Conservation (phyloP, 2,888 invertebrate genomes). For the Ditylenchus weischeri region DNA sequence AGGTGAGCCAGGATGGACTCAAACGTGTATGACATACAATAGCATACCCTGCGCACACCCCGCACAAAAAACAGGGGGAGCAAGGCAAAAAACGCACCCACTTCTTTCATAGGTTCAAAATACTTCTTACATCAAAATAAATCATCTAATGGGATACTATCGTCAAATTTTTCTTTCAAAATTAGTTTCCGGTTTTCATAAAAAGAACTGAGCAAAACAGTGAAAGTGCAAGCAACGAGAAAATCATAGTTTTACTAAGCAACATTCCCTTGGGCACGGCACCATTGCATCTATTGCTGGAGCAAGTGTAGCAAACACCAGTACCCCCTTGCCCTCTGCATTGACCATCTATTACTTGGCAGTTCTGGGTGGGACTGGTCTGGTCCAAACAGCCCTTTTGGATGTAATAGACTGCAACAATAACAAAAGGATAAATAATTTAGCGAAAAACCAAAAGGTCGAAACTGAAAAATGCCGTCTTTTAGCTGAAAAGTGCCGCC, state of each 20-base stretch:
- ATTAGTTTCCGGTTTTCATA: too few relatives aligned
- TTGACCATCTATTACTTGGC: conserved; percentile 20
- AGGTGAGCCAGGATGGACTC: too few relatives aligned
- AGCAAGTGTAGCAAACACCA: conserved; percentile 24
- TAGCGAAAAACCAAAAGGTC: background rate
- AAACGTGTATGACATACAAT: too few relatives aligned
- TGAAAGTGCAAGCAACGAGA: background rate
- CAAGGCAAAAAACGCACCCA: too few relatives aligned
- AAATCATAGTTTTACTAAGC: background rate
- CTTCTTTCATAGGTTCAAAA: too few relatives aligned
- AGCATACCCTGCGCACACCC: too few relatives aligned
- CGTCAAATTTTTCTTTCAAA: conserved; percentile 3
- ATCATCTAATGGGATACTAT: background rate
- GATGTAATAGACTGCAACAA: conserved; percentile 22
- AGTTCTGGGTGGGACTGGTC: conserved; percentile 24
- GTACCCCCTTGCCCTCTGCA: conserved; percentile 21
- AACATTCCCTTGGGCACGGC: conserved; percentile 4
- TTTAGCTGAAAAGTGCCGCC: too few relatives aligned
- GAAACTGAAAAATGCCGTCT: too few relatives aligned
- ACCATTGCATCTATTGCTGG: conserved; percentile 25
- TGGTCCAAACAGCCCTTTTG: conserved; percentile 33
- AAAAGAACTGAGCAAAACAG: background rate
- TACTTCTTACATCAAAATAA: too few relatives aligned
- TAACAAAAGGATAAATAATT: conserved; percentile 1
- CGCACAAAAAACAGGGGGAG: too few relatives aligned